Conservation (phyloP, 2,888 invertebrate species). For the Microdon myrmicae region DNA sequence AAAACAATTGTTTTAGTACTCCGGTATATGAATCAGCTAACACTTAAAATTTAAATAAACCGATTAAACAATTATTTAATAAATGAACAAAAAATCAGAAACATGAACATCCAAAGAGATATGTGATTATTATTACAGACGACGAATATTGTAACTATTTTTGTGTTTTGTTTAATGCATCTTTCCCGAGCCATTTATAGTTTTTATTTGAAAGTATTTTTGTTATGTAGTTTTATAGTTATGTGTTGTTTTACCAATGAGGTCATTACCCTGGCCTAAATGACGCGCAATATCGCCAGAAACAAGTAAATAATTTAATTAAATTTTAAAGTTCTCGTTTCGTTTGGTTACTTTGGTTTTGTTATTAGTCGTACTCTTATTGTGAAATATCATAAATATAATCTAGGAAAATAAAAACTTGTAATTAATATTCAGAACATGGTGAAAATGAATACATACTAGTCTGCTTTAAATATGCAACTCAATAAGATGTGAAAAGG, state of each 20-base stretch:
- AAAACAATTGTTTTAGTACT: constrained; percentile 35
- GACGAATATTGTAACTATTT: constrained; percentile 20
- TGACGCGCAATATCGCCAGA: too few relatives aligned
- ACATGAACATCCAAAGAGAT: too few relatives aligned
- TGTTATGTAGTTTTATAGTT: too few relatives aligned
- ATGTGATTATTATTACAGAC: constrained; percentile 40
- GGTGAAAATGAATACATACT: constrained; percentile 25
- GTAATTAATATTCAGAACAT: constrained; percentile 36
- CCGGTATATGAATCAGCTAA: constrained; percentile 39
- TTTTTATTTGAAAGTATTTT: too few relatives aligned
- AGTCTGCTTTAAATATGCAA: constrained; percentile 49
- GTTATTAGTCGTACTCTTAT: constrained; percentile 19
- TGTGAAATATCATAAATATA: constrained; percentile 31
- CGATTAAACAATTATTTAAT: constrained; percentile 41
- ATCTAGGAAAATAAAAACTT: constrained; percentile 38
- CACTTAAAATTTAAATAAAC: constrained; percentile 41
- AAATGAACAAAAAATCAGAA: constrained; percentile 28
- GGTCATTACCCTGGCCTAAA: too few relatives aligned
- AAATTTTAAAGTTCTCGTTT: constrained; percentile 10
- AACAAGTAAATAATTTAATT: constrained; percentile 30
- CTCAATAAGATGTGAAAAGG: constrained; percentile 40
- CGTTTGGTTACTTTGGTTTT: constrained; percentile 4
- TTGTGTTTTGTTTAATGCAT: constrained; percentile 7
- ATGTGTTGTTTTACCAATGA: too few relatives aligned
- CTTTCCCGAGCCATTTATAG: too few relatives aligned